phyloP scores from a whole-genome alignment of 2,113 vertebrate species.

The Otis tarda region DNA sequence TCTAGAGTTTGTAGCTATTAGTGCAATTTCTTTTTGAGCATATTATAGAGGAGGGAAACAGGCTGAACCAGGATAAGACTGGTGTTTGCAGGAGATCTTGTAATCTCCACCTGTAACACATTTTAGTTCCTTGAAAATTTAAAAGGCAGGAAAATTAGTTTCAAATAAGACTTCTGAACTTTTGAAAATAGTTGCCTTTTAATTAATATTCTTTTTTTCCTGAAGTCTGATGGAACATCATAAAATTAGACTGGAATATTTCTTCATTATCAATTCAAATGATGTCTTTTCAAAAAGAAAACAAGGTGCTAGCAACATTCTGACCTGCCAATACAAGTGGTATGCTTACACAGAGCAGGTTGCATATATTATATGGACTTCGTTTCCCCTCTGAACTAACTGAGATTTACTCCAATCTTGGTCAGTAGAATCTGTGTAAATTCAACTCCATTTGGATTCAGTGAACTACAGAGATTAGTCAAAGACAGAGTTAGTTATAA shows the following conservation, averaged over 20 bases:
- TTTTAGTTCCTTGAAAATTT: background rate
- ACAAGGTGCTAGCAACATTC: background rate
- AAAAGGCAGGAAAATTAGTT: background rate
- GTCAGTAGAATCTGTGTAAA: background rate
- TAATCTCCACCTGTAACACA: background rate
- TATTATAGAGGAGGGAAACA: background rate
- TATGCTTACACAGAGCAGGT: background rate
- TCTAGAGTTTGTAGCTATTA: background rate
- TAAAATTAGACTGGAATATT: background rate
- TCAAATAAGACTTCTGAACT: background rate
- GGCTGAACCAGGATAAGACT: background rate
- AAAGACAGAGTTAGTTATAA: background rate
- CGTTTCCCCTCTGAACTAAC: background rate
- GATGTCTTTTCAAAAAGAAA: background rate
- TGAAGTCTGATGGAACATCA: background rate
- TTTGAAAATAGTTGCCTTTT: background rate
- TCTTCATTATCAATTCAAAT: background rate
- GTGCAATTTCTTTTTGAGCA: background rate
- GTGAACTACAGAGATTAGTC: background rate
- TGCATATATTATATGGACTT: background rate
- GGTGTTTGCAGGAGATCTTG: background rate
- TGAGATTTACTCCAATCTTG: background rate
- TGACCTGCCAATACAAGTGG: background rate
- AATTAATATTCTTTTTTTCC: background rate
- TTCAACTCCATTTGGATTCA: background rate